Percentiles rank a stretch among this genome's conserved stretches.
Conservation (phyloP, 2,888 invertebrate genomes). For the Trichogramma dendrolimi region DNA sequence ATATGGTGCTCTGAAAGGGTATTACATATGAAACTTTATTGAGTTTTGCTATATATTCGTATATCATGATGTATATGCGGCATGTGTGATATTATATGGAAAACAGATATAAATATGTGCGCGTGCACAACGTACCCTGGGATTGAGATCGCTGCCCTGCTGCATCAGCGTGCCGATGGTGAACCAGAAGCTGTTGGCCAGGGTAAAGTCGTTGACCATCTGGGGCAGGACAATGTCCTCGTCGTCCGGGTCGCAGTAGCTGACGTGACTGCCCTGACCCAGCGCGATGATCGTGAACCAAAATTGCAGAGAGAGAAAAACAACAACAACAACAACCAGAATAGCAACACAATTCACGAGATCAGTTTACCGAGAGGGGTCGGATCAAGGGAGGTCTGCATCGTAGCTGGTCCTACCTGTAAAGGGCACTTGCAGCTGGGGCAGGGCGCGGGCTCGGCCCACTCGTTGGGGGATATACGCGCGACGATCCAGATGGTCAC, state of each 20-base stretch:
- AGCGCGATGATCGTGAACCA: constrained; percentile 6
- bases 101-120: not conserved
- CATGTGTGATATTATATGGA: not conserved
- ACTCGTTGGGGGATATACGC: constrained; percentile 78
- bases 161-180: constrained; percentile 92
- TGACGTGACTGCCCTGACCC: constrained; percentile 48
- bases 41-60: not conserved
- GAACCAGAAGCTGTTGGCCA: constrained; percentile 93
- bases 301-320: constrained; percentile 39
- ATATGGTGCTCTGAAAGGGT: too few relatives aligned
- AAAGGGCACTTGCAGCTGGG: constrained; percentile 55
- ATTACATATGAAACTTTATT: too few relatives aligned
- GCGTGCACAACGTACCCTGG: constrained; percentile 64
- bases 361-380: constrained; percentile 11
- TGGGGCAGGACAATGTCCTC: constrained; percentile 47
- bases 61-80: not conserved
- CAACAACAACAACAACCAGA: constrained; percentile 45
- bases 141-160: constrained; percentile 87
- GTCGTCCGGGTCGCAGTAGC: constrained; percentile 47
- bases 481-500: constrained; percentile 81
- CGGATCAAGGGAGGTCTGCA: constrained; percentile 38
- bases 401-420: constrained; percentile 44
- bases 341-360: not conserved
- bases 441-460: constrained; percentile 63
- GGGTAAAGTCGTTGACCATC: constrained; percentile 76